Evolutionary conservation across 1,140 invertebrate genomes (phyloP), one percentile per base, ranked within the genome.

Genomic region (Armadillidium nasatum): DNA sequence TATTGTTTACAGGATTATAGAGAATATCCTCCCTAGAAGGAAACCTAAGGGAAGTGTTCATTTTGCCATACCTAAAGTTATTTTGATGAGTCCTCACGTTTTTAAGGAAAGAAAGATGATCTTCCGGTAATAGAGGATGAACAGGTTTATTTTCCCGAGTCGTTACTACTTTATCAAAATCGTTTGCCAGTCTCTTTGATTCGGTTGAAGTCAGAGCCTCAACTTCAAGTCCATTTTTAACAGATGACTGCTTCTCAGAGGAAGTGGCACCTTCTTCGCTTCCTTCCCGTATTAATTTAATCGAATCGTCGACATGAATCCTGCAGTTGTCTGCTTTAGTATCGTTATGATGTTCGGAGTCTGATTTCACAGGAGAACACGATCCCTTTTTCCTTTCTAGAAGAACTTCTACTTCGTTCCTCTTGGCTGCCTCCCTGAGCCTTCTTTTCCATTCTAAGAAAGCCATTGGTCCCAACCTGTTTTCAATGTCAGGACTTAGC

Each of bases 1-100:
- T 78, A 69, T 80, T 80, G 66, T 80, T 80, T 44, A 80, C 69
- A 54, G 79, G 78, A 19, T 50, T 72, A 70, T 80, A 80, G 9
- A 74, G 60, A 11, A 80, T 77, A 75, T 80, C 79, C 15, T 75
- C 72, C 6, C 67, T 76, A 4, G 2, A 1, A 13, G 50, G 50
- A 60, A 60, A 60, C 50, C 50, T 60, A 19, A 60, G 50, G 19
- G 50, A 60, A 7, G 50, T 60, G 7, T 60, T 60, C 19, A 60
- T 15, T 60, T 19, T 60, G 11, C 50, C 50, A 60, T 60, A 60
- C 50, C 50, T 60, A 60, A 60, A 60, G 19, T 19, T 60, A 19
- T 60, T 60, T 19, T 60, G 50, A 21, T 75, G 77, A 21, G 71
- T 80, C 19, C 70, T 78, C 15, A 76, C 77, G 7, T 76, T 75